Percentiles rank a stretch among this genome's conserved stretches.
Conservation (phyloP, 2,113 vertebrate species). For the Siphamia tubifer region DNA sequence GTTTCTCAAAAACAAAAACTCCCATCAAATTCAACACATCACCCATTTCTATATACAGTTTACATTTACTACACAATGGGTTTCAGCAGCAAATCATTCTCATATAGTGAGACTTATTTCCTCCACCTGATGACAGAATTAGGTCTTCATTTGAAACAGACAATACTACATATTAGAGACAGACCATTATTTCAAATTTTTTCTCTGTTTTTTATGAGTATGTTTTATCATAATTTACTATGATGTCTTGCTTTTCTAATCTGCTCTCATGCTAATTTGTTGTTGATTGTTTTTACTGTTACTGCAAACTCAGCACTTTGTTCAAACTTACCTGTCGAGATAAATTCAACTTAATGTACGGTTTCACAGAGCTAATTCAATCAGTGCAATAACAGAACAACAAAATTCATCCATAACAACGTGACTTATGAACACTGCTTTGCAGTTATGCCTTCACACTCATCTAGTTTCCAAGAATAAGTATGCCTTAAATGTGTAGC, state of each 20-base stretch:
- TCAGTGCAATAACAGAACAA: neutral
- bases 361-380: neutral
- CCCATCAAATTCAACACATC: too few species aligned
- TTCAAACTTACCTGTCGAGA: neutral
- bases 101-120: neutral
- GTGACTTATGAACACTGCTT: too few species aligned
- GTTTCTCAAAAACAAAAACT: too few species aligned
- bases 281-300: neutral
- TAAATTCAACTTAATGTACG: neutral
- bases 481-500: too few species aligned
- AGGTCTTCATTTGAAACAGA: neutral
- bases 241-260: neutral
- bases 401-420: neutral
- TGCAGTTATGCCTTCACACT: too few species aligned
- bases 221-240: neutral
- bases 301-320: neutral
- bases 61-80: too few species aligned
- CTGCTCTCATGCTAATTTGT: neutral
- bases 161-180: neutral
- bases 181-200: neutral
- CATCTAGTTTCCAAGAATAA: too few species aligned
- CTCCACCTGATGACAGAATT: too few species aligned
- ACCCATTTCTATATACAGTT: too few species aligned
- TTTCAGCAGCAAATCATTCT: neutral
- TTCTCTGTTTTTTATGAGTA: neutral